Evolutionary conservation across 2,888 invertebrate species (phyloP).

Genomic region (Flabesymbios commensalis): DNA sequence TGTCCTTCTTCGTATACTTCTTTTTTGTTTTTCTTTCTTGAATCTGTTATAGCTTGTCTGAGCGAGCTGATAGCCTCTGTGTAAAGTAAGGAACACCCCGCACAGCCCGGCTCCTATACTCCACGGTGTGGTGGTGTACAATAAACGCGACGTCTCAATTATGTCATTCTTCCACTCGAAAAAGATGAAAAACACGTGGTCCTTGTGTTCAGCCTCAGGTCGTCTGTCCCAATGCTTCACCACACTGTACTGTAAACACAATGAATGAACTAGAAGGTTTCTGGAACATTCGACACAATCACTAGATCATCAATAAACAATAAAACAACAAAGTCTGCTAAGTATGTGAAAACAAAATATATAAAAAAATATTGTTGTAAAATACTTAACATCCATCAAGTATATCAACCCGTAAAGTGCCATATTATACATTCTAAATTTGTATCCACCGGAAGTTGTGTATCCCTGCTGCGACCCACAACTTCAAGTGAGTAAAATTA

Average conservation of each 20-base stretch:
- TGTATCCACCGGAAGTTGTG: too few species aligned
- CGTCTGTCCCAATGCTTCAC: constrained; percentile 31
- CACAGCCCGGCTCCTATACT: constrained; percentile 34
- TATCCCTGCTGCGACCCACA: too few species aligned
- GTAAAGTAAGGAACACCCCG: constrained; percentile 37
- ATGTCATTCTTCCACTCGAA: constrained; percentile 40
- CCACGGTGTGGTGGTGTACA: constrained; percentile 37
- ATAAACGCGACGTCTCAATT: constrained; percentile 32
- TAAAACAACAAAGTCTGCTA: too few species aligned
- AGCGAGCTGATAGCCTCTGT: constrained; percentile 35
- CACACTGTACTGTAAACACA: constrained; percentile 34
- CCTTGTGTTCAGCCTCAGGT: constrained; percentile 3
- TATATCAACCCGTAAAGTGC: too few species aligned
- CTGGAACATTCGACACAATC: too few species aligned
- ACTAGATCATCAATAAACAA: too few species aligned
- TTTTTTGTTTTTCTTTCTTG: constrained; percentile 29
- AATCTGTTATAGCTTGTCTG: constrained; percentile 25
- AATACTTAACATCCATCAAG: too few species aligned
- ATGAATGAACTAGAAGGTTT: background rate
- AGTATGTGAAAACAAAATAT: too few species aligned
- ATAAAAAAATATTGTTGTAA: too few species aligned
- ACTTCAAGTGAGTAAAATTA: too few species aligned
- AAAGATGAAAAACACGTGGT: constrained; percentile 36
- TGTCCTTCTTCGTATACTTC: constrained; percentile 27
- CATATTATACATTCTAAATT: too few species aligned